Evolutionary conservation across 2,113 vertebrate species (phyloP), one percentile per base, ranked within the genome.

Genomic region (Ammodytes marinus): DNA sequence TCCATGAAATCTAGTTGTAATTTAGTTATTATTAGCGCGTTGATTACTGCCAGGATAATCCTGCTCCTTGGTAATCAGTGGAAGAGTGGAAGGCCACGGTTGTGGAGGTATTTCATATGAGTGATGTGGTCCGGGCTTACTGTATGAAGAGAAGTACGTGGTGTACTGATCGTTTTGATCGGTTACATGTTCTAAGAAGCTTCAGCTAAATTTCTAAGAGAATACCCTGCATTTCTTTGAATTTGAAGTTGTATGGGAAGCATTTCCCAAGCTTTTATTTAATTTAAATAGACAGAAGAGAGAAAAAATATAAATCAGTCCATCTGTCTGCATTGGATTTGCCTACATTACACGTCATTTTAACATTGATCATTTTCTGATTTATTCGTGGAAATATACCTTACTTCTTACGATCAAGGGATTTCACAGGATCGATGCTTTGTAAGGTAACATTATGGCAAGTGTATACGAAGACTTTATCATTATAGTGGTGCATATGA

Each of bases 61-160:
- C 42, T 40, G 27, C 65, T 84, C 74, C 10, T 14, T 67, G 58
- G 39, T 78, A 47, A 87, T 90, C 77, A 39, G 54, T 55, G 66
- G 35, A 46, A 55, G 63, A 75, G 83, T 74, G 75, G 57, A 88
- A 84, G 86, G 70, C 80, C 91, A 55, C 52, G 59, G 64, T 82
- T 69, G 61, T 88, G 86, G 73, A 81, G 83, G 84, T 70, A 82
- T 91, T 89, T 79, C 52, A 70, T 67, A 47, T 49, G 66, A 80
- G 72, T 82, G 89, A 84, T 90, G 83, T 42, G 76, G 81, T 65
- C 79, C 63, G 45, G 58, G 39, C 61, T 86, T 15, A 12, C 46
- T 63, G 50, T 57, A 66, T 74, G 77, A 78, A 13, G 14, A 69
- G 58, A 74, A 54, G 80, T 49, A 87, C 67, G 53, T 55, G 61